Evolutionary conservation across 2,888 invertebrate species (phyloP).

Genomic region (Heliconius hortense): DNA sequence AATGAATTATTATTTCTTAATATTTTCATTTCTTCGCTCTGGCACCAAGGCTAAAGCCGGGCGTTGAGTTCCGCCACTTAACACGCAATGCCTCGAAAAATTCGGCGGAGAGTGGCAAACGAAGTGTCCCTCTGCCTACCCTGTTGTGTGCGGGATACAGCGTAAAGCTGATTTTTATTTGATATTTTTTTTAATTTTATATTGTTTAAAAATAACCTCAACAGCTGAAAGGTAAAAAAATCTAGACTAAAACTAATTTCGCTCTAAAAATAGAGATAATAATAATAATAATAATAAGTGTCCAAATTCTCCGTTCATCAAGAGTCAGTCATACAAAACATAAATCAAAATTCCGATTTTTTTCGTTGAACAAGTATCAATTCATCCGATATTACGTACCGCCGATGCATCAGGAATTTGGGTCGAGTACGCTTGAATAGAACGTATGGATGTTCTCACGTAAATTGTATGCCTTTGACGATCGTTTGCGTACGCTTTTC

Average conservation of each 20-base stretch:
- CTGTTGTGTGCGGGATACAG: no score
- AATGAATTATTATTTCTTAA: no score
- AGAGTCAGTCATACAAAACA: background rate
- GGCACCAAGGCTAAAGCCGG: no score
- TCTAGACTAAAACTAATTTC: no score
- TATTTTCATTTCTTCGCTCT: no score
- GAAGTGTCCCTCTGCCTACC: no score
- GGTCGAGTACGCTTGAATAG: slow-evolving; percentile 17
- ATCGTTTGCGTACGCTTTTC: slow-evolving; percentile 17
- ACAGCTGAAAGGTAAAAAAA: background rate
- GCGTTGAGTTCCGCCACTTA: no score
- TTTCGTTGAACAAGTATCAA: slow-evolving; percentile 17
- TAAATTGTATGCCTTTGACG: slow-evolving; percentile 20
- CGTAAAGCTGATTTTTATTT: no score
- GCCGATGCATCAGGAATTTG: slow-evolving; percentile 19
- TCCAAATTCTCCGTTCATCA: background rate
- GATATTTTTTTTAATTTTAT: no score
- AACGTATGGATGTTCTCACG: slow-evolving; percentile 22
- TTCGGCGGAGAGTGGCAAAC: no score
- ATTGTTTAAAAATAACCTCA: background rate
- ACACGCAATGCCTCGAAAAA: no score
- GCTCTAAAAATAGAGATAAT: background rate
- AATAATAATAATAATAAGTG: background rate
- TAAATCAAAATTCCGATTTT: background rate
- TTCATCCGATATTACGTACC: slow-evolving; percentile 7